Conservation (phyloP, 2,113 vertebrate genomes). For the Phainopepla nitens region DNA sequence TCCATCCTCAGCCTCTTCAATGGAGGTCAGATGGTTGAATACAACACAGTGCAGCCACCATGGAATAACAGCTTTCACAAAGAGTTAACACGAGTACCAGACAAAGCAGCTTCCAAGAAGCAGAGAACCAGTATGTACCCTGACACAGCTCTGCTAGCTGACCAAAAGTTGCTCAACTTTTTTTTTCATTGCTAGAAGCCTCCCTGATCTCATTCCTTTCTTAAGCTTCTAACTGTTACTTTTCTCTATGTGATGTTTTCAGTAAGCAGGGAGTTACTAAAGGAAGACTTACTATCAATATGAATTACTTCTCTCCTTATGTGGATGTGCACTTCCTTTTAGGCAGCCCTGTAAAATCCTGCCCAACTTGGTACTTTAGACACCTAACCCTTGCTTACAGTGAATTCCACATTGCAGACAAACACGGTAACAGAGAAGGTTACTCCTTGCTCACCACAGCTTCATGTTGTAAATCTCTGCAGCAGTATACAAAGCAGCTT, state of each 20-base stretch:
- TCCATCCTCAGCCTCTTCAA: background rate
- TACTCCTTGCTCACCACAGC: background rate
- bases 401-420: background rate
- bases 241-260: background rate
- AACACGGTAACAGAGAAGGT: background rate
- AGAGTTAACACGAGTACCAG: background rate
- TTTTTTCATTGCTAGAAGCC: background rate
- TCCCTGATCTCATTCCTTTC: background rate
- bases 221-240: background rate
- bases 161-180: background rate
- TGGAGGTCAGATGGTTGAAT: background rate
- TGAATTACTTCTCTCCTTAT: background rate
- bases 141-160: background rate
- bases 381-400: background rate
- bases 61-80: background rate
- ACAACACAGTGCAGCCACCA: background rate
- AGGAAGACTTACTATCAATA: background rate
- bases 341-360: background rate
- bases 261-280: background rate
- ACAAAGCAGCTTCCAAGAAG: background rate
- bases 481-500: background rate
- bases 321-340: background rate
- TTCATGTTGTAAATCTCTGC: background rate
- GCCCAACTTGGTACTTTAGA: background rate
- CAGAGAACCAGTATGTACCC: rapidly evolving